A percentile compares a stretch with the other conserved stretches of the same genome.
phyloP scores from a whole-genome alignment of 1,140 invertebrate species.

The Cyrtorhinus lividipennis region DNA sequence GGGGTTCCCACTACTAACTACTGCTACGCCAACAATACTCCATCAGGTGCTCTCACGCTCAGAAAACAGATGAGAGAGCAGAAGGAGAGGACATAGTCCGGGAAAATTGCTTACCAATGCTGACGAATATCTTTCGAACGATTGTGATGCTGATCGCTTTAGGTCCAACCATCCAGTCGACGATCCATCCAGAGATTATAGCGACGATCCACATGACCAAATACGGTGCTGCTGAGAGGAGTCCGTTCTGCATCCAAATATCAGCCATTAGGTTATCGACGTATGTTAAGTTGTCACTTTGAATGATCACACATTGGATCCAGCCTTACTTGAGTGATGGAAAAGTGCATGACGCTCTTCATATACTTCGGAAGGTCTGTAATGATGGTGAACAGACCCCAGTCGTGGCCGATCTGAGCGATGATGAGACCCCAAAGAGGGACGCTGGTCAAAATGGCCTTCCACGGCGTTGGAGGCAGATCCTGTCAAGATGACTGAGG shows the following conservation, averaged over 20 bases:
- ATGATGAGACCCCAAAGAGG: conserved; percentile 58
- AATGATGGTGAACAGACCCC: conserved; percentile 72
- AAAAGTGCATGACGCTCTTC: conserved; percentile 61
- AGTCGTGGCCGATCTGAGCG: conserved; percentile 65
- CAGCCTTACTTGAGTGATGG: conserved; percentile 46
- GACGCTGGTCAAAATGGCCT: conserved; percentile 52
- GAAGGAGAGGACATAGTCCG: too few species aligned
- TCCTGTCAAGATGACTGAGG: neutral
- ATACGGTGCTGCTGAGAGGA: conserved; percentile 43
- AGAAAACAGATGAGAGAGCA: too few species aligned
- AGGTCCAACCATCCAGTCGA: conserved; percentile 43
- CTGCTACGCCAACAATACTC: too few species aligned
- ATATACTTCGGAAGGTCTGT: conserved; percentile 76
- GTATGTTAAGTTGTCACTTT: neutral
- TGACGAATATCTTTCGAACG: conserved; percentile 56
- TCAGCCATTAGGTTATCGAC: neutral
- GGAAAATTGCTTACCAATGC: conserved; percentile 38
- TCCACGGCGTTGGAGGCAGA: conserved; percentile 43
- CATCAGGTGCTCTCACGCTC: too few species aligned
- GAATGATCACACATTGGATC: neutral
- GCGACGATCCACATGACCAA: conserved; percentile 47
- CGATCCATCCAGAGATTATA: conserved; percentile 39
- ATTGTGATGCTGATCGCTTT: conserved; percentile 40
- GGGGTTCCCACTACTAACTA: too few species aligned
- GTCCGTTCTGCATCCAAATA: conserved; percentile 34